Conservation (phyloP, 1,140 invertebrate genomes). For the Leptinotarsa texana region DNA sequence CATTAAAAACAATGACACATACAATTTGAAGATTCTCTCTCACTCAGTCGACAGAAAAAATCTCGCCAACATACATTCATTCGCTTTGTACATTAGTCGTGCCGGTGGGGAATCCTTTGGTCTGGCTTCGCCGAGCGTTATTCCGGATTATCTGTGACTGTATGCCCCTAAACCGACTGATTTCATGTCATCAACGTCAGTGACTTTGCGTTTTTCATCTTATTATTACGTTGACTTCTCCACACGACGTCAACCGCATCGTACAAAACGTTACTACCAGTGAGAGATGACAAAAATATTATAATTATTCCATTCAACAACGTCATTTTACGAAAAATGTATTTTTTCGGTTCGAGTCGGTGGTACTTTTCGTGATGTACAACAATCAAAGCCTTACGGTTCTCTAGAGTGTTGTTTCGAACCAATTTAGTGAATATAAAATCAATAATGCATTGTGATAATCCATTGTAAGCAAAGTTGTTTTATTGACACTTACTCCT, state of each 20-base stretch:
- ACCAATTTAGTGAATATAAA: too few relatives aligned
- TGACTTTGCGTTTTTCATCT: constrained; percentile 46
- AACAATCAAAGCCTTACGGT: too few relatives aligned
- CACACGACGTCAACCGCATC: constrained; percentile 21
- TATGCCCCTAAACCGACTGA: constrained; percentile 30
- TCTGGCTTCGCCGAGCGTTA: constrained; percentile 33
- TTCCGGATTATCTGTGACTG: constrained; percentile 32
- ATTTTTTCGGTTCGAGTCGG: too few relatives aligned
- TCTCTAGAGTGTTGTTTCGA: too few relatives aligned
- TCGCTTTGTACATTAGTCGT: constrained; percentile 1
- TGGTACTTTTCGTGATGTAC: too few relatives aligned
- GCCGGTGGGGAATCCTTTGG: constrained; percentile 21
- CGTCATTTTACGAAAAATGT: too few relatives aligned
- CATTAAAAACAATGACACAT: too few relatives aligned
- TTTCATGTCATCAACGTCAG: constrained; percentile 49
- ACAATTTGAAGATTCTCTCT: too few relatives aligned
- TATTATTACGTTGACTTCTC: constrained; percentile 44
- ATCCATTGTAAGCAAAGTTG: too few relatives aligned
- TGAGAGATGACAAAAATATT: constrained; percentile 6
- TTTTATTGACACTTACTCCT: too few relatives aligned
- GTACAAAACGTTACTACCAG: constrained; percentile 21
- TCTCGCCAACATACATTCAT: neutral
- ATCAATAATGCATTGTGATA: too few relatives aligned
- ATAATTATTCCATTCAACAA: constrained; percentile 3
- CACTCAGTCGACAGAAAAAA: too few relatives aligned